A percentile compares a stretch with the other conserved stretches of the same genome.
These are phyloP conservation scores for Clarias magur DNA, from an alignment of 2,113 vertebrate species.

Conservation along the genomic window DNA sequence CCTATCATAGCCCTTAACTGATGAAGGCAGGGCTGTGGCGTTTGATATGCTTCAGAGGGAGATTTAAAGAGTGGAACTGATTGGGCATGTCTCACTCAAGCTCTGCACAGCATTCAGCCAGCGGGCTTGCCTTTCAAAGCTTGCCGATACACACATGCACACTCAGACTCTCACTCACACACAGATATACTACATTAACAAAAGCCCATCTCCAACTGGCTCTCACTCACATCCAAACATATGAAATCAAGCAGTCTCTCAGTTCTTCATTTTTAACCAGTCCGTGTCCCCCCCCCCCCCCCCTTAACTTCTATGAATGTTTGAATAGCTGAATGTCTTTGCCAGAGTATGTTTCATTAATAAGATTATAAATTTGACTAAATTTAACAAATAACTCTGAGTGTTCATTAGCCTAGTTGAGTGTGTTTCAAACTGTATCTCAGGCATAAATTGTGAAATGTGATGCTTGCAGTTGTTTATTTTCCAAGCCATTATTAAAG, in stretches of 20 bases:
- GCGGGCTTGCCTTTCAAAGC: slow-evolving; percentile 80
- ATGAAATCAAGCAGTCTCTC: slow-evolving; percentile 3
- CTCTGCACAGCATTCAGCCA: slow-evolving; percentile 78
- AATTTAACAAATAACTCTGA: not conserved
- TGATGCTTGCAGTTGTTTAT: not conserved
- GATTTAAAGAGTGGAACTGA: slow-evolving; percentile 82
- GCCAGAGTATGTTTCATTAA: not conserved
- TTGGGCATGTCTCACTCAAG: slow-evolving; percentile 81
- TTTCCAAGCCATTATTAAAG: not conserved
- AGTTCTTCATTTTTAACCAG: not conserved
- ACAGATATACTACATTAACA: slow-evolving; percentile 70
- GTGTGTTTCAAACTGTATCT: not conserved
- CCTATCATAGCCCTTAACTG: slow-evolving; percentile 80
- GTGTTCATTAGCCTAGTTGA: not conserved
- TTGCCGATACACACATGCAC: slow-evolving; percentile 68
- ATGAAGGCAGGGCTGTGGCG: slow-evolving; percentile 79
- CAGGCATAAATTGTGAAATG: not conserved
- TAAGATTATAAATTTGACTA: slow-evolving; percentile 12
- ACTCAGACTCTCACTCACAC: slow-evolving; percentile 60
- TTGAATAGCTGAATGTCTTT: slow-evolving; percentile 4
- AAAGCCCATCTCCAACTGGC: slow-evolving; percentile 55
- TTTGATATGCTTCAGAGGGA: slow-evolving; percentile 80
- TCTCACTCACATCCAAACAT: slow-evolving; percentile 34
- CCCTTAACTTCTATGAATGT: not conserved
- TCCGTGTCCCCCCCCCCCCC: not conserved